Evolutionary conservation across 2,888 invertebrate species (phyloP).

Genomic region (Eumerus sabulonum): DNA sequence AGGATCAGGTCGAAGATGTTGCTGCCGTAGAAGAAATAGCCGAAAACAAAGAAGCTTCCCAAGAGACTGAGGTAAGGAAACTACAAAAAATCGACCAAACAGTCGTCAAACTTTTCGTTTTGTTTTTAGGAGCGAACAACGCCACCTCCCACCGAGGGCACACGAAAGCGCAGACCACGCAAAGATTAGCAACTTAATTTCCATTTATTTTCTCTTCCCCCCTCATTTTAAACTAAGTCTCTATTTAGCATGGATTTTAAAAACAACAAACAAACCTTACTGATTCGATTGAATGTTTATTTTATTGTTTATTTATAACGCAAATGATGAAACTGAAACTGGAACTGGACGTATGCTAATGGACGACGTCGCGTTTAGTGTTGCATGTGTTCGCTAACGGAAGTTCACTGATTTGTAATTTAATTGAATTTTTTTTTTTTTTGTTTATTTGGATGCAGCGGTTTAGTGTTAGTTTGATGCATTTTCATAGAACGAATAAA

Average conservation of each 20-base stretch:
- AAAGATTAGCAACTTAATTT: slow-evolving; percentile 73
- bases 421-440: slow-evolving; percentile 61
- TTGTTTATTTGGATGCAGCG: slow-evolving; percentile 61
- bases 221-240: slow-evolving; percentile 55
- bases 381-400: slow-evolving; percentile 23
- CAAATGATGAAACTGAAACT: slow-evolving; percentile 38
- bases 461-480: slow-evolving; percentile 64
- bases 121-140: slow-evolving; percentile 46
- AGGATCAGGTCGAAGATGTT: slow-evolving; percentile 70
- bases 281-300: slow-evolving; percentile 53
- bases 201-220: slow-evolving; percentile 37
- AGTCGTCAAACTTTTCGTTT: not conserved
- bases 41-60: slow-evolving; percentile 48
- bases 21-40: slow-evolving; percentile 70
- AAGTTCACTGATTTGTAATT: slow-evolving; percentile 40
- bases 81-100: not conserved
- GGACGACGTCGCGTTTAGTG: slow-evolving; percentile 50
- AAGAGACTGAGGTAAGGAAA: slow-evolving; percentile 73
- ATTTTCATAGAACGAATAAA: slow-evolving; percentile 58
- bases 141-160: slow-evolving; percentile 54
- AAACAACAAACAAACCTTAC: slow-evolving; percentile 23
- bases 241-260: slow-evolving; percentile 64
- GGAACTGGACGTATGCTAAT: too few species aligned
- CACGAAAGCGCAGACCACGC: slow-evolving; percentile 76
- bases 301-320: slow-evolving; percentile 49